Conservation (phyloP, 2,113 vertebrate species). For the Petrocephalus zakoni region DNA sequence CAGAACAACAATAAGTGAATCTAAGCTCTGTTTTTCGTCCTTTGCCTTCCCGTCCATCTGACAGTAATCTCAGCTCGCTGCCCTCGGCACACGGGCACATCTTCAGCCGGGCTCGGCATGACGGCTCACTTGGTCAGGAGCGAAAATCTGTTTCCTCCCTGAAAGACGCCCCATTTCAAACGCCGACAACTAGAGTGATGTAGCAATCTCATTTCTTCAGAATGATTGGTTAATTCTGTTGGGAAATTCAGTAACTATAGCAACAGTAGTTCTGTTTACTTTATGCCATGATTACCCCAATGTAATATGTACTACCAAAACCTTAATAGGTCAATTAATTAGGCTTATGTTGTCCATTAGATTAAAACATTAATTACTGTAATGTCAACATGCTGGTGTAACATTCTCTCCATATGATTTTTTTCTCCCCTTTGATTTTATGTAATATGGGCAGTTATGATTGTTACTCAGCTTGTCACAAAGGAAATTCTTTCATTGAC, state of each 20-base stretch:
- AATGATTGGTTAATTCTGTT: not conserved
- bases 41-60: not conserved
- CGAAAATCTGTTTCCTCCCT: not conserved
- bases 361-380: not conserved
- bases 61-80: not conserved
- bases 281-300: not conserved
- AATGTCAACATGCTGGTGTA: not conserved
- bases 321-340: not conserved
- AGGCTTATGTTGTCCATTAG: not conserved
- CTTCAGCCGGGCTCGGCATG: not conserved
- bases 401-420: not conserved
- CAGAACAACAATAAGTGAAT: not conserved
- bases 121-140: not conserved
- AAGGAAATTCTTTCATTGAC: not conserved
- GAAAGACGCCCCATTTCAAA: not conserved
- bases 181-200: not conserved
- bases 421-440: not conserved
- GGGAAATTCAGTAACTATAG: constrained; percentile 2
- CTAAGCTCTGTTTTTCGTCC: not conserved
- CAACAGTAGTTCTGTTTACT: constrained; percentile 4
- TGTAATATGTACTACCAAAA: not conserved
- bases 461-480: not conserved
- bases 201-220: not conserved
- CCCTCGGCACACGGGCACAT: not conserved
- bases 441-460: not conserved